A percentile compares a stretch with the other conserved stretches of the same genome.
Evolutionary conservation across 2,797 vertebrate species (phyloP).

Genomic region (Dermochelys coriacea): DNA sequence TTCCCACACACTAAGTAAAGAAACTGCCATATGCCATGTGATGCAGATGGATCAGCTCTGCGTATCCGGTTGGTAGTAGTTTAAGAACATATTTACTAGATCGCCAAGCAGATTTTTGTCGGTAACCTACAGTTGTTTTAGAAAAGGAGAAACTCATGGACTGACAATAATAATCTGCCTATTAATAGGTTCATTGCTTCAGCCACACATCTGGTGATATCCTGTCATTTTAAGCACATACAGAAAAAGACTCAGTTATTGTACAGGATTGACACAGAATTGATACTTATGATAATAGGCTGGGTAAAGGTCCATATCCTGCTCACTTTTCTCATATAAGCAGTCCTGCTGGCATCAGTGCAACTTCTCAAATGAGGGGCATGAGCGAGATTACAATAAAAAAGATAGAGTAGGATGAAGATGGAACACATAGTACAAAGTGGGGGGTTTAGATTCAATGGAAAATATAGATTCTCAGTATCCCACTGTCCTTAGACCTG

Average conservation of each 20-base stretch:
- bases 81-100: background rate
- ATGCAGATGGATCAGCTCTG: background rate
- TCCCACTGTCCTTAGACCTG: background rate
- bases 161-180: background rate
- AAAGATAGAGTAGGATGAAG: background rate
- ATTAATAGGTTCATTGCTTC: background rate
- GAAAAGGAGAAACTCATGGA: background rate
- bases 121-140: background rate
- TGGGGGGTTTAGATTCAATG: accelerated
- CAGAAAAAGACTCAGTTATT: background rate
- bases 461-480: background rate
- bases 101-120: background rate
- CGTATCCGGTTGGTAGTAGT: background rate
- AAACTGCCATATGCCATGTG: slow-evolving; percentile 37
- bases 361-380: background rate
- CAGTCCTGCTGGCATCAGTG: background rate
- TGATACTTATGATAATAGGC: background rate
- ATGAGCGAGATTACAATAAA: background rate
- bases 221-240: background rate
- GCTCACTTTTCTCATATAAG: background rate
- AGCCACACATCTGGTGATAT: background rate
- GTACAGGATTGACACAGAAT: background rate
- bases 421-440: background rate
- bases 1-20: slow-evolving; percentile 16
- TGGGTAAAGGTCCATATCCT: background rate